Base-by-base conservation (phyloP, 2,888 invertebrate species). In the Rugalucina vietnamica region DNA sequence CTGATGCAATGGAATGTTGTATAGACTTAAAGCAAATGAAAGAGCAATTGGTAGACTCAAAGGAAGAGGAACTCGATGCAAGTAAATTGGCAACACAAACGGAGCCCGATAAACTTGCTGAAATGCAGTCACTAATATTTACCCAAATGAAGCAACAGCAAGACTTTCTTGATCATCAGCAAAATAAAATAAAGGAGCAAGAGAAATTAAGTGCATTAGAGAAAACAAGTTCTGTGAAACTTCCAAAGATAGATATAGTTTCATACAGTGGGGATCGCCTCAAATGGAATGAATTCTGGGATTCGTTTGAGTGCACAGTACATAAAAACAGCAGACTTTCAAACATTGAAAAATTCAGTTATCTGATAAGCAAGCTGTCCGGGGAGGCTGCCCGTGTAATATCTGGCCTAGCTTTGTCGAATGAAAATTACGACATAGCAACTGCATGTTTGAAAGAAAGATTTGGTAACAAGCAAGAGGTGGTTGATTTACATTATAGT, bases 351-450 rank as follows among this genome's bases (percentile, higher is more conserved):
- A 82, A 82, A 27, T 82, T 82, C 39, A 82, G 34, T 57, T 82
- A 82, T 74, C 49, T 84, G 29, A 60, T 14, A 24, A 77, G 84
- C 39, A 84, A 80, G 74, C 18, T 84, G 24, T 37, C 29, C 10
- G 84, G 77, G 29, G 77, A 77, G 43, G 84, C 80, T 21, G 69
- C 43, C 49, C 27, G 37, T 39, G 60, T 54, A 14, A 76, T 84
- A 18, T 49, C 84, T 34, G 84, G 77, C 14, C 43, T 84, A 73
- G 32, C 50, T 10, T n/a, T 84, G 32, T 76, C 79, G 43, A 84
- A 84, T 36, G 83, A 72, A 32, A 84, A 80, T 39, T 80, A 84
- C 57, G 18, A 70, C 8, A 69, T 79, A 4, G 83, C 83, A 12
- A 27, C 79, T 34, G 18, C 43, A 14, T 43, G 65, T 8, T 39